phyloP scores from a whole-genome alignment of 2,888 invertebrate genomes.

The Apeira syringaria region DNA sequence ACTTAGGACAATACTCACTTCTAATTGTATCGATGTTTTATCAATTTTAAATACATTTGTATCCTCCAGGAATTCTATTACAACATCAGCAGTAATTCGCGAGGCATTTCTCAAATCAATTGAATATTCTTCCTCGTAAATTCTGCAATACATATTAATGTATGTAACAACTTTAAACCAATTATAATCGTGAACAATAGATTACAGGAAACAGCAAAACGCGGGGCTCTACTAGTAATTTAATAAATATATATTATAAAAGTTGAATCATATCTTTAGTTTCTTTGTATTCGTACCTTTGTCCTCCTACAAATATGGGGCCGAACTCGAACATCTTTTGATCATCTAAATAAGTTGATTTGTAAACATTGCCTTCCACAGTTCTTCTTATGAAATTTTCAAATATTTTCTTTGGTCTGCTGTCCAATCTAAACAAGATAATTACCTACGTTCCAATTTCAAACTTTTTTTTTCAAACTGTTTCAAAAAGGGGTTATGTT shows the following conservation, averaged over 20 bases:
- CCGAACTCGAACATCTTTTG: constrained; percentile 72
- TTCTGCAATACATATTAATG: constrained; percentile 44
- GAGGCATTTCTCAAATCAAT: constrained; percentile 83
- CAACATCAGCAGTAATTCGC: constrained; percentile 70
- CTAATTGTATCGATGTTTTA: constrained; percentile 56
- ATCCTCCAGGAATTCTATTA: constrained; percentile 68
- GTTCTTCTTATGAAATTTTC: constrained; percentile 67
- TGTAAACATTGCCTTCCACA: constrained; percentile 62
- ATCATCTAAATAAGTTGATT: constrained; percentile 70
- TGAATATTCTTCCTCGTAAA: constrained; percentile 70
- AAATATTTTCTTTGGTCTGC: constrained; percentile 77
- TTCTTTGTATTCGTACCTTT: no score
- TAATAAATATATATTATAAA: no score
- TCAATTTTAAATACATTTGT: constrained; percentile 72
- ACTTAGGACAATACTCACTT: no score
- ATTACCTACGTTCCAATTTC: no score
- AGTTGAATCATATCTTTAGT: neutral
- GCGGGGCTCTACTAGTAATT: no score
- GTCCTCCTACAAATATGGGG: constrained; percentile 65
- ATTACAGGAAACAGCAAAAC: no score
- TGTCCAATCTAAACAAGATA: constrained; percentile 58
- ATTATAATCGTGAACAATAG: no score
- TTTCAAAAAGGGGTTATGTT: no score
- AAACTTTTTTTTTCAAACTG: no score
- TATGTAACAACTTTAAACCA: no score